These are phyloP conservation scores for Lumbricus terrestris DNA, from an alignment of 2,888 invertebrate genomes.

Conservation along the genomic window DNA sequence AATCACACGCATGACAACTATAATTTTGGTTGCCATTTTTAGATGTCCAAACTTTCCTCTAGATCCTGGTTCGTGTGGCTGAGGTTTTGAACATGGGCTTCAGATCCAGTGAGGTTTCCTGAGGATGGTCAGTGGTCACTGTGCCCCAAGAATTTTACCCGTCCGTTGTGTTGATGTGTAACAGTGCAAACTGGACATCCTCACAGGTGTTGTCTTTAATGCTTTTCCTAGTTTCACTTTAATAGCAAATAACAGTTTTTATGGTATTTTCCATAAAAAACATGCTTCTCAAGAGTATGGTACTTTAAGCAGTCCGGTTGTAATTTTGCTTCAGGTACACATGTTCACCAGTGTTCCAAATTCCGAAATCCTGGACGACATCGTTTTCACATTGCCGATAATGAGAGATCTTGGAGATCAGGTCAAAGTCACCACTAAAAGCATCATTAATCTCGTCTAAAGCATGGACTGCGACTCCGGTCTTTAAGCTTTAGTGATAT, in stretches of 20 bases:
- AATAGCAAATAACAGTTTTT: neutral
- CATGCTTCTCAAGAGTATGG: neutral
- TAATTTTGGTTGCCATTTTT: no score
- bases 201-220: neutral
- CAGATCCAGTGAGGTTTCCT: no score
- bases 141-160: neutral
- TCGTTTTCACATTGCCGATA: neutral
- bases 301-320: neutral
- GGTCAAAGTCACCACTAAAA: neutral
- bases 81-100: no score
- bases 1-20: neutral
- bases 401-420: conserved; percentile 14
- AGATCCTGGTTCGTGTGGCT: neutral
- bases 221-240: neutral
- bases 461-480: neutral
- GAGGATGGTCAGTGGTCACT: no score
- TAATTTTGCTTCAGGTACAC: neutral
- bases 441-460: neutral
- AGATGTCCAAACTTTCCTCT: neutral
- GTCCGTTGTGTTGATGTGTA: neutral
- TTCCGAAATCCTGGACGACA: neutral
- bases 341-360: neutral
- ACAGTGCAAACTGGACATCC: neutral
- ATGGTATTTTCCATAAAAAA: neutral
- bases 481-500: neutral